These are phyloP conservation scores for Tetheella fluctuosa DNA, from an alignment of 2,888 invertebrate species.

Conservation along the genomic window DNA sequence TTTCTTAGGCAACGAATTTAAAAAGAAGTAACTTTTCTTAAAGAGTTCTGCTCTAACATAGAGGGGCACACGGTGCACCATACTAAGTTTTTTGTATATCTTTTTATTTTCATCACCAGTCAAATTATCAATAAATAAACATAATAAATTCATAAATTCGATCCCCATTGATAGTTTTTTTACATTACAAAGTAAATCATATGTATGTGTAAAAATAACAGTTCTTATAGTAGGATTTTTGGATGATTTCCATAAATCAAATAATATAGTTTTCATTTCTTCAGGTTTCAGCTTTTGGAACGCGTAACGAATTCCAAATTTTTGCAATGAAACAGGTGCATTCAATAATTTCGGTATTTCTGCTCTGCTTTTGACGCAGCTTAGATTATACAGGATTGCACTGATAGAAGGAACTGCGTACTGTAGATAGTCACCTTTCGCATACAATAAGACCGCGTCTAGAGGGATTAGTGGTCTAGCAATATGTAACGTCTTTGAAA, in stretches of 20 bases:
- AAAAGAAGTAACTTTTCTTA: conserved; percentile 55
- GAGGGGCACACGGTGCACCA: conserved; percentile 45
- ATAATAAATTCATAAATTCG: conserved; percentile 53
- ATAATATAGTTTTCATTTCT: conserved; percentile 49
- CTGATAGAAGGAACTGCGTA: conserved; percentile 62
- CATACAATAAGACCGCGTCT: conserved; percentile 54
- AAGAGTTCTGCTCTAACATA: conserved; percentile 49
- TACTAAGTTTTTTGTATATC: conserved; percentile 51
- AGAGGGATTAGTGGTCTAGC: conserved; percentile 62
- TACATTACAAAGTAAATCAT: conserved; percentile 52
- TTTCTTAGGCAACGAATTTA: conserved; percentile 41
- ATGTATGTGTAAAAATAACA: conserved; percentile 58
- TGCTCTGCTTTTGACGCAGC: conserved; percentile 22
- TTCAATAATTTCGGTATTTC: conserved; percentile 54
- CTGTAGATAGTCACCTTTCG: conserved; percentile 67
- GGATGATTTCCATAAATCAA: conserved; percentile 52
- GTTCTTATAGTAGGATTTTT: conserved; percentile 62
- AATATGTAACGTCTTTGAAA: conserved; percentile 67
- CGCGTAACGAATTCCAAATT: conserved; percentile 63
- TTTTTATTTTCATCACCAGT: conserved; percentile 58
- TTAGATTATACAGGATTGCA: conserved; percentile 63
- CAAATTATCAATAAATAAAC: conserved; percentile 59
- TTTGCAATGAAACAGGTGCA: conserved; percentile 65
- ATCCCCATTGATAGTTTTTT: conserved; percentile 41
- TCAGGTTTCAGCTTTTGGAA: conserved; percentile 50